These are phyloP conservation scores for Cavia porcellus DNA, from an alignment of 2,113 vertebrate genomes.

Conservation along the genomic window DNA sequence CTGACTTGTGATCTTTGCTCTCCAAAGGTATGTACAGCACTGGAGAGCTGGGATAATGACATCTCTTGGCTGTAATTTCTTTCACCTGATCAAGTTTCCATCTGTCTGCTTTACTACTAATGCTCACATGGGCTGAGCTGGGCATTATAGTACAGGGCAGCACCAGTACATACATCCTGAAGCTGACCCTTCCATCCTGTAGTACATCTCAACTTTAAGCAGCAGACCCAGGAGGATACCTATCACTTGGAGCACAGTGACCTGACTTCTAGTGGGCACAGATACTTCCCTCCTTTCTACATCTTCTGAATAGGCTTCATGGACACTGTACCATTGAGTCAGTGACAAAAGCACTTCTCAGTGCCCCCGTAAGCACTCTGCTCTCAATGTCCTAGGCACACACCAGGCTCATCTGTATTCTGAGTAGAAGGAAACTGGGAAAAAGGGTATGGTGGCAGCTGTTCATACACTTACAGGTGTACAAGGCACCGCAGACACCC, in stretches of 20 bases:
- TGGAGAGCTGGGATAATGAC: background rate
- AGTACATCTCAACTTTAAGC: background rate
- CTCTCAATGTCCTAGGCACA: too few relatives aligned
- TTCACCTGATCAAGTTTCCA: background rate
- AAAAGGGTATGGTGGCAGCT: too few relatives aligned
- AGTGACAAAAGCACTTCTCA: background rate
- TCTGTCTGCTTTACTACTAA: background rate
- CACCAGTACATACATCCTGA: background rate
- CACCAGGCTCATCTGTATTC: too few relatives aligned
- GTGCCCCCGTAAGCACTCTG: background rate
- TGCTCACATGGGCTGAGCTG: background rate
- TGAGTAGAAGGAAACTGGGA: too few relatives aligned
- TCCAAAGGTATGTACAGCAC: background rate
- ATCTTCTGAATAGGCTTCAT: background rate
- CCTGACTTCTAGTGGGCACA: background rate
- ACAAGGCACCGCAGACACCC: too few relatives aligned
- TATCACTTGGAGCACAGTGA: background rate
- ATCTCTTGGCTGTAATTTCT: background rate
- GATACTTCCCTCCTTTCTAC: fast-evolving
- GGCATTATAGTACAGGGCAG: fast-evolving
- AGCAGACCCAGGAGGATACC: too few relatives aligned
- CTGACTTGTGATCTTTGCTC: background rate
- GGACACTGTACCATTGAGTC: too few relatives aligned
- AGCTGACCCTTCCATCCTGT: background rate
- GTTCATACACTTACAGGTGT: fast-evolving